These are phyloP conservation scores for Caranx melampygus DNA, from an alignment of 2,113 vertebrate genomes.

Conservation along the genomic window DNA sequence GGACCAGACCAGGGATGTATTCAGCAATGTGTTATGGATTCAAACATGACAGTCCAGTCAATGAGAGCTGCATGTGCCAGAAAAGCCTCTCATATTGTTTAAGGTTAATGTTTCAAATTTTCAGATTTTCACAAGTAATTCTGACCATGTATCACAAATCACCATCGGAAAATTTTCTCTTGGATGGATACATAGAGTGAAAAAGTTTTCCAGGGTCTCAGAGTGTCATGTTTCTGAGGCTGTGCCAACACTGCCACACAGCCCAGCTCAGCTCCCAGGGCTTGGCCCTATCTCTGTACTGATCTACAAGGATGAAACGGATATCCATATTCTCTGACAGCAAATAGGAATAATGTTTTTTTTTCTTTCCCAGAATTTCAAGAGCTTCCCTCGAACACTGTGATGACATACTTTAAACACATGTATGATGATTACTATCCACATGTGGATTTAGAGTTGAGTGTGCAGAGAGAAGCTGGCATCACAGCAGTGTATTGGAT, in stretches of 20 bases:
- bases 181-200: background rate
- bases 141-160: background rate
- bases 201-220: background rate
- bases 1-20: background rate
- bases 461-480: background rate
- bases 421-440: background rate
- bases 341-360: background rate
- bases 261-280: background rate
- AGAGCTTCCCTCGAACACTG: background rate
- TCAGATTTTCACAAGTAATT: background rate
- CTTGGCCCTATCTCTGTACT: background rate
- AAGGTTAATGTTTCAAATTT: background rate
- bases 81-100: background rate
- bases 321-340: background rate
- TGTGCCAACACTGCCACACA: conserved; percentile 6
- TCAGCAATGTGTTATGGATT: background rate
- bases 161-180: background rate
- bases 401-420: background rate
- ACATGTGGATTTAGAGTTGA: background rate
- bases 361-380: background rate
- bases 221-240: background rate
- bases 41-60: background rate
- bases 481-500: background rate
- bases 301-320: background rate
- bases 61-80: background rate